phyloP scores from a whole-genome alignment of 2,797 vertebrate species.

The Distichodus sexfasciatus region DNA sequence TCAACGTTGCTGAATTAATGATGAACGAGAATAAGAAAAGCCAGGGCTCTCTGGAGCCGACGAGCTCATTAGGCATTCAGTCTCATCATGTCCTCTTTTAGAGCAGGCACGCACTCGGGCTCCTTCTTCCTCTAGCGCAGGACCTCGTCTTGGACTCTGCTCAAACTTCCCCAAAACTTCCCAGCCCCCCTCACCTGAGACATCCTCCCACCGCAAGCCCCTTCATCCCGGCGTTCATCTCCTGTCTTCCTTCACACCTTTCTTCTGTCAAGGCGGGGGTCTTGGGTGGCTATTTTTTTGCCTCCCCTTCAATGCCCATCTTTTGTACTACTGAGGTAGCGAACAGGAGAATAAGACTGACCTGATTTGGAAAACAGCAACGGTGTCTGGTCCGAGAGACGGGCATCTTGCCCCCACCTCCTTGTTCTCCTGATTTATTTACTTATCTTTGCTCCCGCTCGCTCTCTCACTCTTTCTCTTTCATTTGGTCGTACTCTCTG shows the following conservation, averaged over 20 bases:
- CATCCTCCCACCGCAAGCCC: slow-evolving; percentile 31
- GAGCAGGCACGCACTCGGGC: slow-evolving; percentile 78
- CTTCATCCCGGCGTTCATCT: slow-evolving; percentile 1
- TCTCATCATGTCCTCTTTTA: slow-evolving; percentile 86
- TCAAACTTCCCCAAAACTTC: slow-evolving; percentile 72
- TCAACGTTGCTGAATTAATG: slow-evolving; percentile 99
- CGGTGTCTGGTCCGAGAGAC: slow-evolving; percentile 45
- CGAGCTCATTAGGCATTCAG: slow-evolving; percentile 93
- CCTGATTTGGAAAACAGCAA: slow-evolving; percentile 46
- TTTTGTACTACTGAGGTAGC: slow-evolving; percentile 17
- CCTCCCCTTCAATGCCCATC: slow-evolving; percentile 38
- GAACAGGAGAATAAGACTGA: slow-evolving; percentile 39
- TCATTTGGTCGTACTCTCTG: slow-evolving; percentile 51
- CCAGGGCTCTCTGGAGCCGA: slow-evolving; percentile 88
- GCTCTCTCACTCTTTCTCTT: slow-evolving; percentile 28
- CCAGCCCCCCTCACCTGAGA: slow-evolving; percentile 33
- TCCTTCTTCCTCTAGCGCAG: slow-evolving; percentile 68
- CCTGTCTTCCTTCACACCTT: slow-evolving; percentile 5
- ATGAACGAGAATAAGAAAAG: slow-evolving; percentile 96
- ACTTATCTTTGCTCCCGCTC: background rate
- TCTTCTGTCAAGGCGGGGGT: slow-evolving; percentile 54
- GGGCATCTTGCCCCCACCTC: slow-evolving; percentile 48
- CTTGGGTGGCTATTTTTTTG: slow-evolving; percentile 66
- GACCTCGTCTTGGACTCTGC: slow-evolving; percentile 83
- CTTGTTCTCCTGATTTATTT: slow-evolving; percentile 37